Percentiles rank a stretch among this genome's conserved stretches.
phyloP scores from a whole-genome alignment of 2,113 vertebrate genomes.

The Opisthocomus hoazin region DNA sequence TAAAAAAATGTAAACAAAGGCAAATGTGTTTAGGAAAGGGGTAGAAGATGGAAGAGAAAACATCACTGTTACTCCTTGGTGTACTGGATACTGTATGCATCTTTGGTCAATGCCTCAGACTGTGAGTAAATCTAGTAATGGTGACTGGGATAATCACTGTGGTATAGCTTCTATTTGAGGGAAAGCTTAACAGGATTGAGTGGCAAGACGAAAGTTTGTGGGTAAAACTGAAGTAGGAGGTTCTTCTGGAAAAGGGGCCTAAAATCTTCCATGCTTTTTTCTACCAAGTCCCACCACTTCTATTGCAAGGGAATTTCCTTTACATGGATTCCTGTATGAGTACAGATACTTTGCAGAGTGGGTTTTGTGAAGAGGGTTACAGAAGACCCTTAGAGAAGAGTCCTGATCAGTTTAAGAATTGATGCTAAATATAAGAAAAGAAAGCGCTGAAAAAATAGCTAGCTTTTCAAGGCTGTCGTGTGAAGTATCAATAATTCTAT shows the following conservation, averaged over 20 bases:
- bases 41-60: background rate
- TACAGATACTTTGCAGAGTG: background rate
- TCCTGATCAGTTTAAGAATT: background rate
- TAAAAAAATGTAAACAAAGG: background rate
- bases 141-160: background rate
- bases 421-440: background rate
- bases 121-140: background rate
- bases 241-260: background rate
- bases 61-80: background rate
- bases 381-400: background rate
- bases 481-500: background rate
- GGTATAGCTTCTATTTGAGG: background rate
- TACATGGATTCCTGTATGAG: background rate
- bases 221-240: background rate
- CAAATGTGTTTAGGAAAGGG: background rate
- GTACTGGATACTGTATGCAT: background rate
- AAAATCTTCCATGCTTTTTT: background rate
- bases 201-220: background rate
- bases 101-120: background rate
- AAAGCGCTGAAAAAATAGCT: background rate
- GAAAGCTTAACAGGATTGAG: background rate
- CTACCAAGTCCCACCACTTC: background rate
- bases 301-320: background rate
- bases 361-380: background rate
- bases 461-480: background rate